Evolutionary conservation across 1,140 invertebrate species (phyloP).

Genomic region (Drosophila jambulina): DNA sequence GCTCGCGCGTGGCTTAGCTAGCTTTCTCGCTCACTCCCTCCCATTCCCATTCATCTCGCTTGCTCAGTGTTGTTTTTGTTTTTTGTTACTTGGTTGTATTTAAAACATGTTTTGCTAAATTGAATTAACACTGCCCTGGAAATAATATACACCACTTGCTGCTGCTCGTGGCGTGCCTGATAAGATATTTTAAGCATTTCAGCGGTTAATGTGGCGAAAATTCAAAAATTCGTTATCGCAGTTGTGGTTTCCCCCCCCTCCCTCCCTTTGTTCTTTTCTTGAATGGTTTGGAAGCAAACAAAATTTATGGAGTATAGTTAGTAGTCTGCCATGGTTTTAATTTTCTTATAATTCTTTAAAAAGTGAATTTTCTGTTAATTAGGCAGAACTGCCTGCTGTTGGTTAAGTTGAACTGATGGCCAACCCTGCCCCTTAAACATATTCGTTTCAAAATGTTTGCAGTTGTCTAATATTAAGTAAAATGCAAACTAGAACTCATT

Average conservation of each 20-base stretch:
- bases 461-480: not conserved
- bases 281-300: not conserved
- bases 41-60: slow-evolving; percentile 16
- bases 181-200: slow-evolving; percentile 45
- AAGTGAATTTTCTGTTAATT: too few relatives aligned
- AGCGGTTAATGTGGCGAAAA: slow-evolving; percentile 12
- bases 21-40: slow-evolving; percentile 22
- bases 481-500: not conserved
- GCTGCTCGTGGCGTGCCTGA: slow-evolving; percentile 23
- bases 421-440: too few relatives aligned
- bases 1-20: slow-evolving; percentile 42
- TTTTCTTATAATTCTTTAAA: not conserved
- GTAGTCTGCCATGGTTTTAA: not conserved
- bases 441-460: not conserved
- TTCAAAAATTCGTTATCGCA: slow-evolving; percentile 17
- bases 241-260: slow-evolving; percentile 2
- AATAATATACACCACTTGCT: slow-evolving; percentile 26
- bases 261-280: too few relatives aligned
- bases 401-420: too few relatives aligned
- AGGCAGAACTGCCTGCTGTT: too few relatives aligned
- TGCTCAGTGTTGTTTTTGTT: slow-evolving; percentile 17
- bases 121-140: slow-evolving; percentile 39
- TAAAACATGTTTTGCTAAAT: slow-evolving; percentile 50
- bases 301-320: not conserved
- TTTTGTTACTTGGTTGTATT: slow-evolving; percentile 12